These are phyloP conservation scores for Nicator chloris DNA, from an alignment of 2,113 vertebrate species.

Conservation along the genomic window DNA sequence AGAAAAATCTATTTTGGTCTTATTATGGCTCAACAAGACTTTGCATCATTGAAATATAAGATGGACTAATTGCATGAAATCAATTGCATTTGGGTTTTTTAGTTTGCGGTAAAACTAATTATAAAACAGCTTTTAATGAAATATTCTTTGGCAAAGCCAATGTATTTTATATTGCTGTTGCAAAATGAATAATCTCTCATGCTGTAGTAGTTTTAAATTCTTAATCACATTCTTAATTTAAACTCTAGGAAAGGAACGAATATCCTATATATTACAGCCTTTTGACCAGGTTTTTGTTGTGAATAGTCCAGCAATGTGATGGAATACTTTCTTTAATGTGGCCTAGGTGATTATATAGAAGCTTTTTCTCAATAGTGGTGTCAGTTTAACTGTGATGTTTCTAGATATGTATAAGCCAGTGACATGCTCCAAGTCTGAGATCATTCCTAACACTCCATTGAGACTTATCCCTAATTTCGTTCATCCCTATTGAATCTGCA, in stretches of 20 bases:
- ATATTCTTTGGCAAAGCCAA: constrained; percentile 13
- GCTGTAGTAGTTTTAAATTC: background rate
- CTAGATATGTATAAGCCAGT: background rate
- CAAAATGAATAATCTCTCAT: background rate
- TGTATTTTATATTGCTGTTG: background rate
- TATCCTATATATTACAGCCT: background rate
- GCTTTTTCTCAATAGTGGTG: background rate
- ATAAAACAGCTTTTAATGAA: constrained; percentile 41
- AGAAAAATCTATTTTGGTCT: constrained; percentile 47
- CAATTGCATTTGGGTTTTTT: background rate
- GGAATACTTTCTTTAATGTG: background rate
- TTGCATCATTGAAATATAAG: constrained; percentile 28
- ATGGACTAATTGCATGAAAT: constrained; percentile 37
- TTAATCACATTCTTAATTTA: background rate
- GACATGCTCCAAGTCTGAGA: background rate
- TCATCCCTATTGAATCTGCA: background rate
- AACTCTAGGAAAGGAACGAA: background rate
- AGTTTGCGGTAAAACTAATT: constrained; percentile 26
- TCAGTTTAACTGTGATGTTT: background rate
- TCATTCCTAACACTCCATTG: background rate
- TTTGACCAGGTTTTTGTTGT: background rate
- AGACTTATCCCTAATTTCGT: background rate
- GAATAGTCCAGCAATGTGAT: background rate
- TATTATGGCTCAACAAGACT: constrained; percentile 14
- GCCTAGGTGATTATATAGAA: background rate